These are phyloP conservation scores for Oscheius sp. DNA, from an alignment of 2,888 invertebrate genomes.

Conservation along the genomic window DNA sequence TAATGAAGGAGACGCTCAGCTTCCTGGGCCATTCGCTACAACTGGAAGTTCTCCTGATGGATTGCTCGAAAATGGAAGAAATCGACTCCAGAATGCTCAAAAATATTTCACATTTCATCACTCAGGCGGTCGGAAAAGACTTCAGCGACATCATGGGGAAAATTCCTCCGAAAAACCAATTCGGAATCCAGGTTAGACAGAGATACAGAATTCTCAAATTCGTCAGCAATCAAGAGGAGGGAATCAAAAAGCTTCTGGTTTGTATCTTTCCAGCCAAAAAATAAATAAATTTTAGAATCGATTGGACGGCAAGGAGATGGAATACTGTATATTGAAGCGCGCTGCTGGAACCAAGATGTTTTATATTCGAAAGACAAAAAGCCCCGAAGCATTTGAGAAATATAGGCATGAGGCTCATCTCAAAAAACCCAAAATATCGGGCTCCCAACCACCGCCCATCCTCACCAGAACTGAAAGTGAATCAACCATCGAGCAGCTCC, in stretches of 20 bases:
- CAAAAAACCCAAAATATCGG: neutral
- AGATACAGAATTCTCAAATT: neutral
- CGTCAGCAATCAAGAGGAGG: neutral
- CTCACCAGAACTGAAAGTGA: slow-evolving; percentile 6
- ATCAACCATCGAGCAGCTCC: neutral
- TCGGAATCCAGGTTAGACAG: neutral
- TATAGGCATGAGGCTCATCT: neutral
- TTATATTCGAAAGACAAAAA: slow-evolving; percentile 24
- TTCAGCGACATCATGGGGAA: neutral
- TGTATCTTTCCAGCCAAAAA: neutral
- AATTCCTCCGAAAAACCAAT: neutral
- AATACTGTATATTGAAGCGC: slow-evolving; percentile 27
- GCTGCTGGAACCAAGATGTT: slow-evolving; percentile 28
- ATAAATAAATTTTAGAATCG: slow-evolving; percentile 12
- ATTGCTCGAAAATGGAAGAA: slow-evolving; percentile 32
- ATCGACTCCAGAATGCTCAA: slow-evolving; percentile 29
- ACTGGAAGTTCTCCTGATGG: slow-evolving; percentile 37
- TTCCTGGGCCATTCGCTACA: slow-evolving; percentile 37
- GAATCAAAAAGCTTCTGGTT: slow-evolving; percentile 5
- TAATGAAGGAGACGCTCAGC: slow-evolving; percentile 31
- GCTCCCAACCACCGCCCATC: neutral
- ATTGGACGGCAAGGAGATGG: slow-evolving; percentile 29
- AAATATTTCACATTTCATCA: slow-evolving; percentile 40
- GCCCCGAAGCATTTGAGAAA: neutral
- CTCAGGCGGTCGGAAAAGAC: slow-evolving; percentile 28